phyloP scores from a whole-genome alignment of 2,113 vertebrate species.

The Sceloporus undulatus region DNA sequence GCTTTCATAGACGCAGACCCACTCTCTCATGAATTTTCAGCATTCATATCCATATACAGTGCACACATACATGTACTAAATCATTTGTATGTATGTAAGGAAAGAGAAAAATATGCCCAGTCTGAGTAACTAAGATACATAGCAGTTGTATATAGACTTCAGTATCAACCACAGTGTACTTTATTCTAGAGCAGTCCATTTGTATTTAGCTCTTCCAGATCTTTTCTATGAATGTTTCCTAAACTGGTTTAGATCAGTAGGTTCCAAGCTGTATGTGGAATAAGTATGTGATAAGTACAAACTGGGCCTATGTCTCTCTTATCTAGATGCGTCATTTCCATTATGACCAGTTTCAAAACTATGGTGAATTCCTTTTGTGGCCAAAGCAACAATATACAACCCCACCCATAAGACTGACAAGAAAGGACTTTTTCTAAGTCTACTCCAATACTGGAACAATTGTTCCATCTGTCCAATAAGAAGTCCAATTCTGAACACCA shows the following conservation, averaged over 20 bases:
- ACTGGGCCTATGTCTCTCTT: background rate
- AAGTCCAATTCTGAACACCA: background rate
- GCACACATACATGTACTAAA: constrained; percentile 74
- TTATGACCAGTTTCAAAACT: background rate
- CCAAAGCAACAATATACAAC: background rate
- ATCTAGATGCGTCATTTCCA: background rate
- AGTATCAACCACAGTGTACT: background rate
- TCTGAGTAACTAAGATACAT: constrained; percentile 71
- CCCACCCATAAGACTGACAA: background rate
- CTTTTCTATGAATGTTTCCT: constrained; percentile 56
- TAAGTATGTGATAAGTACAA: background rate
- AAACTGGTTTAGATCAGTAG: background rate
- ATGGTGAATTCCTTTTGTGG: background rate
- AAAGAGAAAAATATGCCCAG: constrained; percentile 71
- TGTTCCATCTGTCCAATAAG: constrained; percentile 6
- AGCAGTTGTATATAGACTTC: constrained; percentile 61
- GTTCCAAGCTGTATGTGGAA: background rate
- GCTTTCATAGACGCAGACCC: constrained; percentile 79
- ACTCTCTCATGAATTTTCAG: constrained; percentile 81
- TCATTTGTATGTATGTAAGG: constrained; percentile 74
- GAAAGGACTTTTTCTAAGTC: background rate
- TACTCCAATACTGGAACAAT: background rate
- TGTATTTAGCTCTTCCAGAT: background rate
- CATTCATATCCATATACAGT: constrained; percentile 80
- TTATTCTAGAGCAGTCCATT: background rate